These are phyloP conservation scores for Thripadectes ignobilis DNA, from an alignment of 2,797 vertebrate species.

Conservation along the genomic window DNA sequence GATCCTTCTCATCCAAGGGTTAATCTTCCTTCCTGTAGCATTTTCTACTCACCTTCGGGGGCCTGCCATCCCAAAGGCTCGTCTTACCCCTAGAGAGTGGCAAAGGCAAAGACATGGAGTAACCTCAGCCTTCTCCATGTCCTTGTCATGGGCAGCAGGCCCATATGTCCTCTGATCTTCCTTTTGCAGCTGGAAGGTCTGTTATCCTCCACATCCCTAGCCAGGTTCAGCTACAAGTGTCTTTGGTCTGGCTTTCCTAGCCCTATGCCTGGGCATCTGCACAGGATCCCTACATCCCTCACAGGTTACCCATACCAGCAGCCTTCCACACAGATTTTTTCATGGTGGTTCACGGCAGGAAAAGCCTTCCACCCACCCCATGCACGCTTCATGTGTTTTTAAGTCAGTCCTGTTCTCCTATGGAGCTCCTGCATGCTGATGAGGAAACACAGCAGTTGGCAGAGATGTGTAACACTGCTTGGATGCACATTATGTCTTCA, in stretches of 20 bases:
- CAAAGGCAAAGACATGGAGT: not conserved
- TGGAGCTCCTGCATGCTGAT: accelerated
- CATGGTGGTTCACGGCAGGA: accelerated
- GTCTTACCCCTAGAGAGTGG: not conserved
- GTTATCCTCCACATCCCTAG: not conserved
- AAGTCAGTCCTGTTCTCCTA: not conserved
- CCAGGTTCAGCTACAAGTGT: not conserved
- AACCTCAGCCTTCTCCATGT: not conserved
- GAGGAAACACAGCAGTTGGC: not conserved
- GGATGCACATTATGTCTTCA: accelerated
- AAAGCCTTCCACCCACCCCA: not conserved
- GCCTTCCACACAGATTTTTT: not conserved
- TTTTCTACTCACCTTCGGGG: not conserved
- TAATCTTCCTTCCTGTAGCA: not conserved
- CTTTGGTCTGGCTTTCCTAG: not conserved
- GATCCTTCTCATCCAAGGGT: not conserved
- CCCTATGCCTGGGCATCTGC: not conserved
- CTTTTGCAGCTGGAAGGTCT: not conserved
- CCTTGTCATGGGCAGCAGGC: not conserved
- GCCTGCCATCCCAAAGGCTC: not conserved
- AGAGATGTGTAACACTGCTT: not conserved
- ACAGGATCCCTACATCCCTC: not conserved
- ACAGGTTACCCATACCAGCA: not conserved
- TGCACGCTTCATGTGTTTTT: not conserved
- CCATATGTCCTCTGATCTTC: not conserved